Evolutionary conservation across 2,888 invertebrate genomes (phyloP), one percentile per base, ranked within the genome.

Genomic region (Caenorhabditis parvicauda): DNA sequence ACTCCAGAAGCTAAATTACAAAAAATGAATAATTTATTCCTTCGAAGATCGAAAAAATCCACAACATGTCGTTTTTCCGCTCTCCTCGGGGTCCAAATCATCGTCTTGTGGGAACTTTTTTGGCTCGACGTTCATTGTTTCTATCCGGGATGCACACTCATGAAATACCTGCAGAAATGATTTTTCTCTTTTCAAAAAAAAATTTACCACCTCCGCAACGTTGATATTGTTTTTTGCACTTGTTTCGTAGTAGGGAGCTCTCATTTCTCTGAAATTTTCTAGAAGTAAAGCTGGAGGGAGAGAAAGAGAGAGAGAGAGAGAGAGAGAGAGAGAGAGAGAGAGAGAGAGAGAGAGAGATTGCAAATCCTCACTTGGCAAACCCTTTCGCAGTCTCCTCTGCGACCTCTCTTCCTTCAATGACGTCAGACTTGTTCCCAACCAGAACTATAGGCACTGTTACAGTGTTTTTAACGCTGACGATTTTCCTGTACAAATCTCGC

Each of bases 161-260:
- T 62, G 54, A 41, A 62, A 62, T 5, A 62, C 48, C 48, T 59
- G 42, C 38, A 53, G 21, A 27, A n/a, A 4, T 6, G 2, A 9
- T 29, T 24, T 21, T 7, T 7, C 21, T 14, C 41, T 29, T 50
- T 1, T 32, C n/a, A 28, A 17, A 32, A 21, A 32, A 7, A 6
- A 2, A 24, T 24, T 21, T 22, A 25, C 5, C 38, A 90, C 90
- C 88, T 96, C 95, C 86, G 90, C 89, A 84, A 98, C 96, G 87
- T 95, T 95, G 86, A 95, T 91, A 89, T 95, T 96, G 82, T 93
- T 91, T 89, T 98, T 96, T 86, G 96, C 96, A 84, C 95, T 96
- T 83, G 96, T 95, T 87, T 98, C 96, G 89, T 95, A 91, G 86
- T 96, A 96, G 94, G 92, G 83, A 95, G 88, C 86, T 89, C 81